Percentiles rank a stretch among this genome's conserved stretches.
These are phyloP conservation scores for Torymus texanus DNA, from an alignment of 2,888 invertebrate species.

Conservation along the genomic window DNA sequence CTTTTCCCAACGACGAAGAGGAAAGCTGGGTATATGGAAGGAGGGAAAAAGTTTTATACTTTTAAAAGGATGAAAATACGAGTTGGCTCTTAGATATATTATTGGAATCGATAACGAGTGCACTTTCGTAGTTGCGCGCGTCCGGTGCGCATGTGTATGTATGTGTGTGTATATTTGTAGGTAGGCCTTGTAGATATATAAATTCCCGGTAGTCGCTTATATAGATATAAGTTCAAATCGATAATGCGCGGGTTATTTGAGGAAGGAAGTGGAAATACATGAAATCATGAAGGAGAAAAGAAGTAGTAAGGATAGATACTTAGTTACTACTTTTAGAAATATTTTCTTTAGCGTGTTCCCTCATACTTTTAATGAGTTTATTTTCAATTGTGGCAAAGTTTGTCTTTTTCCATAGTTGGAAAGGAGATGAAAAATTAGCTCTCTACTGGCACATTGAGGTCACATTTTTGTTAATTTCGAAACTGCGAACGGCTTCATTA, in stretches of 20 bases:
- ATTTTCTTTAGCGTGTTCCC: neutral
- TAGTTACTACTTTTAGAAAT: constrained; percentile 19
- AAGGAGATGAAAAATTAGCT: constrained; percentile 16
- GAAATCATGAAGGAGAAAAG: constrained; percentile 36
- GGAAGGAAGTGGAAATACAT: constrained; percentile 46
- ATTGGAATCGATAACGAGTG: constrained; percentile 53
- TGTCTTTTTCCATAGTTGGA: neutral
- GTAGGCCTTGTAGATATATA: constrained; percentile 8
- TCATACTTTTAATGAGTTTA: constrained; percentile 4
- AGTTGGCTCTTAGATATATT: constrained; percentile 49
- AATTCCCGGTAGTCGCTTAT: constrained; percentile 17
- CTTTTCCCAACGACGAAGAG: neutral
- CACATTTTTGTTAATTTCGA: constrained; percentile 32
- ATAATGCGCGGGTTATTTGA: constrained; percentile 48
- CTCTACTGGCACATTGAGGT: neutral
- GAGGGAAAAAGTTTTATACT: constrained; percentile 47
- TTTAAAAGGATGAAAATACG: constrained; percentile 54
- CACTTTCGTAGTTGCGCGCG: constrained; percentile 30
- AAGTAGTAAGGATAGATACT: neutral
- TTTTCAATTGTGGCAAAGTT: constrained; percentile 9
- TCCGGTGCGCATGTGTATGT: neutral
- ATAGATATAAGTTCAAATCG: constrained; percentile 33
- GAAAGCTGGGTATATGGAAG: neutral
- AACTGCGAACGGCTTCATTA: constrained; percentile 21
- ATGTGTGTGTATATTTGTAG: no score